Conservation (phyloP, 1,140 invertebrate genomes). For the Caenorhabditis remanei region DNA sequence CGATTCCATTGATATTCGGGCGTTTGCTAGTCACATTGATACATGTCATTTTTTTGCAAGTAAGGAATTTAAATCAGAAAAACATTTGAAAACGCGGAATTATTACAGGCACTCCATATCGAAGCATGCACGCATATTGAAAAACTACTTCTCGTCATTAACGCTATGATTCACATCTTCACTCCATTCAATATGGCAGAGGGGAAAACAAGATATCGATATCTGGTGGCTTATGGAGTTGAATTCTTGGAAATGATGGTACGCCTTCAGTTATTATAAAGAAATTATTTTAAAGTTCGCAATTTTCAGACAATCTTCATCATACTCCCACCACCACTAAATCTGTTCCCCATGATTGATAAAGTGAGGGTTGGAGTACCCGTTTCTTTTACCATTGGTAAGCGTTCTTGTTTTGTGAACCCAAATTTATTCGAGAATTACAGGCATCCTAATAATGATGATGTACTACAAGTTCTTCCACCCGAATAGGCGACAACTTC, state of each 20-base stretch:
- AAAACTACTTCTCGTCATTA: constrained; percentile 42
- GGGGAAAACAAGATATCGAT: constrained; percentile 50
- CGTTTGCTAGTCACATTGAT: constrained; percentile 45
- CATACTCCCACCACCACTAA: not conserved
- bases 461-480: constrained; percentile 60
- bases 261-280: not conserved
- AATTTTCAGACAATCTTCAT: not conserved
- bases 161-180: constrained; percentile 55
- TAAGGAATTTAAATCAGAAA: not conserved
- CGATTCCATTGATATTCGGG: not conserved
- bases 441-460: constrained; percentile 48
- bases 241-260: constrained; percentile 60
- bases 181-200: constrained; percentile 63
- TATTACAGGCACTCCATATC: constrained; percentile 10
- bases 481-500: constrained; percentile 25
- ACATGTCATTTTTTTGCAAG: constrained; percentile 58
- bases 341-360: not conserved
- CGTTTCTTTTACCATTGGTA: not conserved
- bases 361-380: not conserved
- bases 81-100: not conserved
- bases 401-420: not conserved
- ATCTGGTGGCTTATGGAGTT: constrained; percentile 43
- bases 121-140: constrained; percentile 10
- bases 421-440: not conserved
- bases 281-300: not conserved